phyloP scores from a whole-genome alignment of 2,797 vertebrate species.

The Chaetodon trifasciatus region DNA sequence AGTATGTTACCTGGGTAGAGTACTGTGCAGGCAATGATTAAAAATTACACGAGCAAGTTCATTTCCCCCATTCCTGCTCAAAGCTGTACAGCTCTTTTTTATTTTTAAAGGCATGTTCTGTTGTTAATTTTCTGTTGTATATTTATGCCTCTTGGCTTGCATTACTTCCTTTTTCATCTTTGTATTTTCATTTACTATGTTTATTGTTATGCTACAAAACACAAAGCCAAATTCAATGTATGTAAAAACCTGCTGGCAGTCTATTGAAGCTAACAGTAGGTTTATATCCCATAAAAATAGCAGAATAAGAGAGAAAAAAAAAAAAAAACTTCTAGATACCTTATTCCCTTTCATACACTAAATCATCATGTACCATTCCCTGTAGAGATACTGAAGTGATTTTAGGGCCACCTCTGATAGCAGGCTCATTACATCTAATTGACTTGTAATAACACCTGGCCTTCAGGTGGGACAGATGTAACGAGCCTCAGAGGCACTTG shows the following conservation, averaged over 20 bases:
- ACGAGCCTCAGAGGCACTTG: not conserved
- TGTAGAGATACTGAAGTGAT: conserved; percentile 24
- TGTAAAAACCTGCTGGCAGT: too few species aligned
- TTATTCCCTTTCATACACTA: not conserved
- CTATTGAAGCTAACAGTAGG: not conserved
- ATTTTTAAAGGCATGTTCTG: too few species aligned
- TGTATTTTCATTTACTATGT: too few species aligned
- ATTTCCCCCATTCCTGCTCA: too few species aligned
- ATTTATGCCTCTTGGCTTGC: too few species aligned
- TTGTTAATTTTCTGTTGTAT: too few species aligned
- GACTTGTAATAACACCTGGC: conserved; percentile 24
- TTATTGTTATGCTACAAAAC: too few species aligned
- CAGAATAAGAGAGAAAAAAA: not conserved
- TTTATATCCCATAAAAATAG: not conserved
- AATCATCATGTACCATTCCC: conserved; percentile 3
- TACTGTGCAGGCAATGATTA: not conserved
- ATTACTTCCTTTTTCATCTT: too few species aligned
- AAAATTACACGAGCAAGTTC: not conserved
- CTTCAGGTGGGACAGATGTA: conserved; percentile 15
- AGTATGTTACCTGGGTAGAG: not conserved
- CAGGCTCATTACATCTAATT: conserved; percentile 44
- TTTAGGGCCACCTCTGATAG: conserved; percentile 17
- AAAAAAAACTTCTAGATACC: not conserved
- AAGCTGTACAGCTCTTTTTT: too few species aligned
- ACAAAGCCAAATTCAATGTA: too few species aligned